Evolutionary conservation across 2,888 invertebrate species (phyloP).

Genomic region (Yponomeuta evonymella): DNA sequence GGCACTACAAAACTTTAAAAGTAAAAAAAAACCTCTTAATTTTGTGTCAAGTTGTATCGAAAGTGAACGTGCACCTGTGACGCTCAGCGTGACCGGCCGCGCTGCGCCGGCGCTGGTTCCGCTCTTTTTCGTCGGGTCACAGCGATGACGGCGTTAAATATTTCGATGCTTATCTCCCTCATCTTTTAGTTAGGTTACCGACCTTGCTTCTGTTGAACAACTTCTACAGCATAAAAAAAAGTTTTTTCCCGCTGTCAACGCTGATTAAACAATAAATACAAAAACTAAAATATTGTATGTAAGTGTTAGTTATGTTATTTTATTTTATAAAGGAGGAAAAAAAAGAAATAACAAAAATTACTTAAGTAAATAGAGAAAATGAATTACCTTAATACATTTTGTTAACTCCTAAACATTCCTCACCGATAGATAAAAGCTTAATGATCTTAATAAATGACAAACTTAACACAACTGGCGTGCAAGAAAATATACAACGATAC

Average conservation of each 20-base stretch:
- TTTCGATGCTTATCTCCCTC: not conserved
- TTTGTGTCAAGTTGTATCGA: slow-evolving; percentile 48
- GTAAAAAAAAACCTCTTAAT: not conserved
- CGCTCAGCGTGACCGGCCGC: slow-evolving; percentile 43
- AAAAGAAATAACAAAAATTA: too few species aligned
- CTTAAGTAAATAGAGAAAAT: too few species aligned
- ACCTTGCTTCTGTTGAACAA: not conserved
- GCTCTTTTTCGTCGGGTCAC: slow-evolving; percentile 58
- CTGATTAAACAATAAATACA: not conserved
- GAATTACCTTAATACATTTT: too few species aligned
- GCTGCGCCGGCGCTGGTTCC: slow-evolving; percentile 26
- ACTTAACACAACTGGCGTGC: too few species aligned
- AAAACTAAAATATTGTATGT: too few species aligned
- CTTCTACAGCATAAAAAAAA: not conserved
- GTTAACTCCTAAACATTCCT: too few species aligned
- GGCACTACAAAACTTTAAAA: not conserved
- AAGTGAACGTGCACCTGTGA: slow-evolving; percentile 71
- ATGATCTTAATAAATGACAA: too few species aligned
- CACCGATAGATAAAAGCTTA: too few species aligned
- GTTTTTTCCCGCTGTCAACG: not conserved
- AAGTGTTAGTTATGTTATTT: too few species aligned
- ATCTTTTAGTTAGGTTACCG: not conserved
- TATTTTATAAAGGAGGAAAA: too few species aligned
- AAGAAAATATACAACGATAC: too few species aligned
- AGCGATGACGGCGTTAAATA: slow-evolving; percentile 36